Conservation (phyloP, 2,113 vertebrate genomes). For the Parus major region DNA sequence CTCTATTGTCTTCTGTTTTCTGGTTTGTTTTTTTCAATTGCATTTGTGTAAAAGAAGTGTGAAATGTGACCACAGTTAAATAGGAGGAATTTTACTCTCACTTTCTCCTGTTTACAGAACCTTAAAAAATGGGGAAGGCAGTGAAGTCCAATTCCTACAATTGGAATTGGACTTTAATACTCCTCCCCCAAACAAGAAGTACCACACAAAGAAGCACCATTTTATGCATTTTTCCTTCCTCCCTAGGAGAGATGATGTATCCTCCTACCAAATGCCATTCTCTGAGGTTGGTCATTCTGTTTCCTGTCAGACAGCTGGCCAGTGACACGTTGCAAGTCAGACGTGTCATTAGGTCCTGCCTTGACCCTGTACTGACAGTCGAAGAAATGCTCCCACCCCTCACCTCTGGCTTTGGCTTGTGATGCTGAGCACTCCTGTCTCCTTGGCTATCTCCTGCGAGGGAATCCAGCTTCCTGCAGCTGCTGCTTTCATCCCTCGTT, state of each 20-base stretch:
- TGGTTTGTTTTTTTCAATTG: neutral
- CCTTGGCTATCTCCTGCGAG: neutral
- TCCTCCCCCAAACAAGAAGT: neutral
- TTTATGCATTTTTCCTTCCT: neutral
- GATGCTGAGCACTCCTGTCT: neutral
- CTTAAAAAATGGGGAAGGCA: neutral
- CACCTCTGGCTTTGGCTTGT: neutral
- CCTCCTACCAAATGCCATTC: neutral
- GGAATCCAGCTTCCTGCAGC: neutral
- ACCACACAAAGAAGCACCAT: neutral
- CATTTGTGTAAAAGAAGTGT: constrained; percentile 38
- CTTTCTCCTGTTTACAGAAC: constrained; percentile 3
- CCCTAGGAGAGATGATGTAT: neutral
- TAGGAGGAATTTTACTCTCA: constrained; percentile 36
- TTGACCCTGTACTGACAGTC: neutral
- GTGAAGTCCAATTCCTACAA: neutral
- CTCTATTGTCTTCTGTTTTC: constrained; percentile 41
- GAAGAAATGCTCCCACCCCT: neutral
- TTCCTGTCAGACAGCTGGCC: constrained; percentile 17
- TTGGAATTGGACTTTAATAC: too few relatives aligned
- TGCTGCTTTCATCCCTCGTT: neutral
- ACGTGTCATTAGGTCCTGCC: neutral
- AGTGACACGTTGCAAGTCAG: neutral
- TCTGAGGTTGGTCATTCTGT: neutral
- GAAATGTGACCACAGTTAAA: constrained; percentile 46